Conservation (phyloP, 2,797 vertebrate genomes). For the Hoplostethus atlanticus region DNA sequence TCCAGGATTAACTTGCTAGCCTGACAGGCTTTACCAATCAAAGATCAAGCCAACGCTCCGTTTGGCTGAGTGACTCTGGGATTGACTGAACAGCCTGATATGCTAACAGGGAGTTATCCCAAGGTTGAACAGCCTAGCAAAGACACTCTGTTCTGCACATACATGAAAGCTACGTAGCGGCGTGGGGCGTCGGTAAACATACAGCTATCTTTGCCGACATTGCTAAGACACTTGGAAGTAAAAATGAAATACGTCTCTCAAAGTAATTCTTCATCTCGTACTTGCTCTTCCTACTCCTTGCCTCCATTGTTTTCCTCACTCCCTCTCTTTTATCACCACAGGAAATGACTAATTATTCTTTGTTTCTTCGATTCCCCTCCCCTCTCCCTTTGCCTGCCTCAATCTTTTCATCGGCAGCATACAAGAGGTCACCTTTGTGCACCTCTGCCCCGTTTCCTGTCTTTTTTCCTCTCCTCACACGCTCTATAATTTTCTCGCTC, state of each 20-base stretch:
- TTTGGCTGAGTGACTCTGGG: constrained; percentile 78
- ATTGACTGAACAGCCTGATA: constrained; percentile 80
- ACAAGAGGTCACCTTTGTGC: constrained; percentile 61
- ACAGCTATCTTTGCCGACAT: constrained; percentile 20
- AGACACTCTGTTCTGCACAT: constrained; percentile 59
- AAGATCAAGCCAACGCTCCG: constrained; percentile 75
- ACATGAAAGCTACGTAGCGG: constrained; percentile 37
- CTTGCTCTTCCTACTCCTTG: constrained; percentile 23
- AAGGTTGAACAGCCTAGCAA: constrained; percentile 76
- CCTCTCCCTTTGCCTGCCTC: constrained; percentile 28
- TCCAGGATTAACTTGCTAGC: constrained; percentile 77
- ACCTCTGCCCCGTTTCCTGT: constrained; percentile 45
- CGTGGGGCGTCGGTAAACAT: constrained; percentile 34
- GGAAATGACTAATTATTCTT: constrained; percentile 62
- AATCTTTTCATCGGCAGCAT: constrained; percentile 55
- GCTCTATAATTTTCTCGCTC: constrained; percentile 25
- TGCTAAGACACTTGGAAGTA: constrained; percentile 30
- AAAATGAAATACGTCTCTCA: constrained; percentile 29
- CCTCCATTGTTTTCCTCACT: constrained; percentile 44
- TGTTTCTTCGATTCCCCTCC: not conserved
- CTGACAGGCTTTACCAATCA: constrained; percentile 78
- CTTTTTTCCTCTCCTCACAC: constrained; percentile 10
- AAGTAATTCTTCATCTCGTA: constrained; percentile 10
- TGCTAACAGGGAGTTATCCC: constrained; percentile 79
- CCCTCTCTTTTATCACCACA: constrained; percentile 52